Conservation (phyloP, 2,797 vertebrate species). For the Borostomias antarcticus region DNA sequence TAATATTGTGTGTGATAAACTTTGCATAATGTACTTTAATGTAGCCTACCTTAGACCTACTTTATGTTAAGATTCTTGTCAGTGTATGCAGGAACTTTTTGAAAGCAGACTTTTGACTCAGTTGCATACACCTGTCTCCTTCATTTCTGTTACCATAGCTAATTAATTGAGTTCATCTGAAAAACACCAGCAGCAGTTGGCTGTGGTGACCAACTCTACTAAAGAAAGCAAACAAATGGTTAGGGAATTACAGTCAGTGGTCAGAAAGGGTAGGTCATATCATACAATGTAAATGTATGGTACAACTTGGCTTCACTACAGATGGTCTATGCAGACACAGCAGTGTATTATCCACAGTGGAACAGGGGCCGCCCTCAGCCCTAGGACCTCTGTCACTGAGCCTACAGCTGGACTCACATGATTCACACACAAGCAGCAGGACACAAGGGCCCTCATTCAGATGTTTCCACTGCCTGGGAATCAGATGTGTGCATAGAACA, state of each 20-base stretch:
- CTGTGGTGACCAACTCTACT: too few species aligned
- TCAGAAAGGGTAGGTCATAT: background rate
- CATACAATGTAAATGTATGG: background rate
- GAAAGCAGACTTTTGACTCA: background rate
- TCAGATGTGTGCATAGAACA: constrained; percentile 25
- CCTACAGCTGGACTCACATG: constrained; percentile 18
- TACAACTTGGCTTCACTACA: background rate
- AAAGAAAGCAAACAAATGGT: too few species aligned
- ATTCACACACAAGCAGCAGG: constrained; percentile 10
- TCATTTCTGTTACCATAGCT: background rate
- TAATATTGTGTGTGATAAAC: background rate
- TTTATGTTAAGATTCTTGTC: too few species aligned
- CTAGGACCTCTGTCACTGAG: constrained; percentile 35
- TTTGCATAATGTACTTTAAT: background rate
- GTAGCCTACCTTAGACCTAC: too few species aligned
- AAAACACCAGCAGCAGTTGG: too few species aligned
- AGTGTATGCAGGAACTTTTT: too few species aligned
- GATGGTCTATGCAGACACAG: background rate
- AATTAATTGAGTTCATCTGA: too few species aligned
- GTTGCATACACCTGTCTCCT: background rate
- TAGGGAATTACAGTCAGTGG: background rate
- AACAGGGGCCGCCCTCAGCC: constrained; percentile 34
- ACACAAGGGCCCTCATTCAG: constrained; percentile 57
- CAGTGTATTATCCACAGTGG: background rate
- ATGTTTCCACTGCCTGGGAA: constrained; percentile 32